Evolutionary conservation across 2,113 vertebrate genomes (phyloP), one percentile per base, ranked within the genome.

Genomic region (Cyprinodon brontotheroides): DNA sequence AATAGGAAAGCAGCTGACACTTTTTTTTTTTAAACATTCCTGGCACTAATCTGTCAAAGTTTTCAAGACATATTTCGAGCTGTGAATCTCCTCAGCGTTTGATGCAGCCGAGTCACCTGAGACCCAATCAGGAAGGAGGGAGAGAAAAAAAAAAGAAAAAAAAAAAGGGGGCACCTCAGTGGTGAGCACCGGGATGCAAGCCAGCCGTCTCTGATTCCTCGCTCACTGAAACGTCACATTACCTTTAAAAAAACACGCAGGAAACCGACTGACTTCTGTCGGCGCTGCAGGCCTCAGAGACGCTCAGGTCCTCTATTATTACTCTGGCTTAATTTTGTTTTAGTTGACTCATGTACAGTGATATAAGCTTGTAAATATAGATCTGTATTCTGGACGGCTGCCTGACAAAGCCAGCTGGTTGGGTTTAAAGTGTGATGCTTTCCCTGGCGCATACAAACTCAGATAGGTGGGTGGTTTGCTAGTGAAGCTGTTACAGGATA

Each of bases 381-480:
- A 85, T 80, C 71, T 77, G 65, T 85, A 75, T 82, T 84, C 80
- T 89, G 89, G 87, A 86, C 63, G 17, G 17, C 50, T 62, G 89
- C 85, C 86, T 89, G 86, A 87, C 82, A 68, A 79, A 88, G 84
- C 82, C 87, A 89, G 87, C 87, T 87, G 87, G 80, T 88, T 84
- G 80, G 73, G 80, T 85, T 85, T 84, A 88, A 83, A 59, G 87
- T 87, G 87, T 53, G 80, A 83, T 83, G 83, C 77, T 83, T 79
- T 83, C 77, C 65, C 86, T 89, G 84, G 84, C 50, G 17, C 87
- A 80, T 76, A 61, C 41, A 65, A 13, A 76, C 76, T 57, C 66
- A 48, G 73, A 85, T 64, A 86, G 87, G 86, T 86, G 78, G 80
- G 89, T 80, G 89, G 81, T 83, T 20, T 70, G 81, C 75, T 29